Evolutionary conservation across 2,888 invertebrate genomes (phyloP), one percentile per base, ranked within the genome.

Genomic region (Seira ritae): DNA sequence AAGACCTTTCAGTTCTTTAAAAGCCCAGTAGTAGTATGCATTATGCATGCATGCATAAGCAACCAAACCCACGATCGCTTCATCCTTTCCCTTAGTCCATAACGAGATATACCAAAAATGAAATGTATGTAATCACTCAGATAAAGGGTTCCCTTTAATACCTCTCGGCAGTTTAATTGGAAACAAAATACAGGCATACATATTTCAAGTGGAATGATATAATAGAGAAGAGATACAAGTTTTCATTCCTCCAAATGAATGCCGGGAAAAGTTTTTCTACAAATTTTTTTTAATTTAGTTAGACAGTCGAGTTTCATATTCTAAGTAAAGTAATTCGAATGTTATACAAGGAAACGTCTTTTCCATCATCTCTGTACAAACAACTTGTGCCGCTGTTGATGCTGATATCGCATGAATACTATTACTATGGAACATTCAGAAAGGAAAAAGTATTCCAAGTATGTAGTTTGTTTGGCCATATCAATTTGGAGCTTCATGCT

Each of bases 181-280:
- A n/a, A 60, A n/a, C n/a, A 17, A 10, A 60, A 17, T 60, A 60
- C 60, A 60, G n/a, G 8, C 60, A 60, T 60, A 60, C 17, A 60
- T 60, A 60, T n/a, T n/a, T 60, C 15, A n/a, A n/a, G 12, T n/a
- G n/a, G 17, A n/a, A n/a, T n/a, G n/a, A n/a, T n/a, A n/a, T 60
- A n/a, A 8, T 60, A n/a, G 60, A 60, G n/a, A 60, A 60, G 17
- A 3, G 12, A 42, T 42, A 42, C 6, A 42, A 42, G 42, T 42
- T 42, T 42, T 42, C 12, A 42, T 8, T 60, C 17, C 17, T 60
- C 10, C 42, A 42, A 60, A 60, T 60, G 17, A 15, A 60, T 60
- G 60, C 60, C n/a, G n/a, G n/a, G 17, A 60, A 60, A 60, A 60
- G 60, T 60, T 60, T 60, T 3, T n/a, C n/a, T n/a, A n/a, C n/a